Evolutionary conservation across 2,888 invertebrate genomes (phyloP), one percentile per base, ranked within the genome.

Genomic region (Teleogryllus oceanicus): DNA sequence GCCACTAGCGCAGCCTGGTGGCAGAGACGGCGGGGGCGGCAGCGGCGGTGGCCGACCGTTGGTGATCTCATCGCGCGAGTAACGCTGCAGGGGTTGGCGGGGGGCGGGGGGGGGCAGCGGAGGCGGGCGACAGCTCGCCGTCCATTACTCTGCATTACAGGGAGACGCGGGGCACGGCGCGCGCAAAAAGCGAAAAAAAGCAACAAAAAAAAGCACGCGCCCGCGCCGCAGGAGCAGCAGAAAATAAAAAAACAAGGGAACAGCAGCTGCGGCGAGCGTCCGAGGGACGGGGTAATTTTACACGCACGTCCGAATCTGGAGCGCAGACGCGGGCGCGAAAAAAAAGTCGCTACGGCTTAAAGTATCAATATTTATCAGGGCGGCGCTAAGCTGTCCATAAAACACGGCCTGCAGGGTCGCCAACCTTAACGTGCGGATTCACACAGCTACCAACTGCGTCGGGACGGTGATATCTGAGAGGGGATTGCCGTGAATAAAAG

Each of bases 221-320:
- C n/a, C 62, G 62, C 62, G 62, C 16, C n/a, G 13, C n/a, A 62
- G 62, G n/a, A n/a, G 62, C 62, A 62, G 62, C n/a, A 62, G 62
- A 62, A 62, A 62, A 62, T 62, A 62, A 62, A 62, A 62, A 18
- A 62, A 62, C 62, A 62, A 62, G 62, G 13, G 62, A 62, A 62
- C 62, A 62, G 62, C 62, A 62, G 62, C 62, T 62, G 62, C n/a
- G 62, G 62, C 62, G 62, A 62, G 62, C 62, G 62, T 62, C n/a
- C 62, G 13, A n/a, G 62, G 62, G 62, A 62, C 62, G 62, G n/a
- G 37, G 62, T 62, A n/a, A 62, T 62, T 62, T 62, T 62, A 62
- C n/a, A 62, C 62, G 62, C 62, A n/a, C 62, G 16, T 62, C 62
- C 62, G n/a, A 62, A 62, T 62, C 62, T 62, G 62, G 62, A 62